Base-by-base conservation (phyloP, 2,113 vertebrate genomes). In the Stegastes partitus region DNA sequence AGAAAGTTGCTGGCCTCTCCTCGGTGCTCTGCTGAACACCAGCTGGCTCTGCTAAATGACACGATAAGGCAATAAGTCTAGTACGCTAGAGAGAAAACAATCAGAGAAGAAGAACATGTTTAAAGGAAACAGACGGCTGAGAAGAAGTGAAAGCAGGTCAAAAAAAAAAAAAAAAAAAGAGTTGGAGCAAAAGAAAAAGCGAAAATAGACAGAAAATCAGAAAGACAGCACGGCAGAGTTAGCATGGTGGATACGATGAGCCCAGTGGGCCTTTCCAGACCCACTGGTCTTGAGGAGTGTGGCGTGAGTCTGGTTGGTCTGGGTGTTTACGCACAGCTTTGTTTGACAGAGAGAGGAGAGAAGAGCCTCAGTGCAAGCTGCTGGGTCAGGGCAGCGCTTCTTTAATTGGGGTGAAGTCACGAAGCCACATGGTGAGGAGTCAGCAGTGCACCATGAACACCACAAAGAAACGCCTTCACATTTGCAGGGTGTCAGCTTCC, bases 341-440 rank as follows among this genome's bases (percentile, higher is more conserved):
- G 50, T 0, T 68, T 2, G 39, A 14, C 8, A 3, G 39, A 12
- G 14, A 14, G 12, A 12, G 14, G 39, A 42, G 39, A 42, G 39
- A 42, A 15, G 39, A 42, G 39, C 39, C 39, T 42, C 39, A 28
- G 69, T 44, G 14, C 22, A 23, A 59, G 34, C 67, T 26, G 68
- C 25, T 47, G 56, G 56, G 71, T 31, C 62, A 59, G 21, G 49
- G 44, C n/a, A 55, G 26, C 4, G 53, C 66, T 77, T 70, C 44
- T 44, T 53, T 78, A 78, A 82, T 31, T 74, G 54, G 51, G 57
- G 50, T 82, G 22, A 72, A 79, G 47, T 16, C 39, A 42, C 12
- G 22, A 72, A 79, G 47, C 19, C 39, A 42, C 39, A 42, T 42
- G 39, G 39, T 42, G 39, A 42, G 39, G 39, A 42, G 39, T 42